These are phyloP conservation scores for Urocyon cinereoargenteus DNA, from an alignment of 2,797 vertebrate genomes.

Conservation along the genomic window DNA sequence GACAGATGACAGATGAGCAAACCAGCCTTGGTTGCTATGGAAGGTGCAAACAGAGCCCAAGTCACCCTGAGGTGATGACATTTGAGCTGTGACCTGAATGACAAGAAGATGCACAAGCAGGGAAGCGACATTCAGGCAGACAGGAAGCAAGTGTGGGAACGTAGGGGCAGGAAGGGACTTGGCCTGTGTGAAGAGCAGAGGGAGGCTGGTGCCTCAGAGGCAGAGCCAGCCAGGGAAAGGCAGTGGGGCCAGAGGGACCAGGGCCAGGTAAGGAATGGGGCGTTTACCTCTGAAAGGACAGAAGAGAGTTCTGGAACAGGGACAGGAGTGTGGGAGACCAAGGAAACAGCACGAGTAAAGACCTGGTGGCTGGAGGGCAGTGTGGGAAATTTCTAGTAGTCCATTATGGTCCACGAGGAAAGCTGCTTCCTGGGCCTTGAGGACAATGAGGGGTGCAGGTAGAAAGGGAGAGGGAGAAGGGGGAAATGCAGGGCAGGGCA, in stretches of 20 bases:
- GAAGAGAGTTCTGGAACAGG: not conserved
- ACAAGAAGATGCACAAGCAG: not conserved
- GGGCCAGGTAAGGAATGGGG: too few relatives aligned
- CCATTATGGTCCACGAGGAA: not conserved
- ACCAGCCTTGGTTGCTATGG: fast-evolving
- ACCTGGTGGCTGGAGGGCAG: not conserved
- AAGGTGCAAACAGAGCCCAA: not conserved
- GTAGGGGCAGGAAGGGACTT: not conserved
- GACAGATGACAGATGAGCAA: not conserved
- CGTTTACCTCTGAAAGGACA: not conserved
- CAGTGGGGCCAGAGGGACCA: not conserved
- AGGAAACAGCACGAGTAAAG: not conserved
- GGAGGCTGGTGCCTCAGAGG: fast-evolving
- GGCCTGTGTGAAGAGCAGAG: not conserved
- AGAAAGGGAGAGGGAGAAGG: too few relatives aligned
- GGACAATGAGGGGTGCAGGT: not conserved
- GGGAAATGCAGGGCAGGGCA: not conserved
- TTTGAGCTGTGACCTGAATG: not conserved
- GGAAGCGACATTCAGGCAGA: not conserved
- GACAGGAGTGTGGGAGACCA: too few relatives aligned
- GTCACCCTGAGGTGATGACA: not conserved
- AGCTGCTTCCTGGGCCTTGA: not conserved
- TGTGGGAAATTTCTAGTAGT: fast-evolving
- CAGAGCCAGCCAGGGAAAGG: not conserved
- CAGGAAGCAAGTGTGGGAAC: not conserved